phyloP scores from a whole-genome alignment of 2,888 invertebrate genomes.

The Endotricha flammealis region DNA sequence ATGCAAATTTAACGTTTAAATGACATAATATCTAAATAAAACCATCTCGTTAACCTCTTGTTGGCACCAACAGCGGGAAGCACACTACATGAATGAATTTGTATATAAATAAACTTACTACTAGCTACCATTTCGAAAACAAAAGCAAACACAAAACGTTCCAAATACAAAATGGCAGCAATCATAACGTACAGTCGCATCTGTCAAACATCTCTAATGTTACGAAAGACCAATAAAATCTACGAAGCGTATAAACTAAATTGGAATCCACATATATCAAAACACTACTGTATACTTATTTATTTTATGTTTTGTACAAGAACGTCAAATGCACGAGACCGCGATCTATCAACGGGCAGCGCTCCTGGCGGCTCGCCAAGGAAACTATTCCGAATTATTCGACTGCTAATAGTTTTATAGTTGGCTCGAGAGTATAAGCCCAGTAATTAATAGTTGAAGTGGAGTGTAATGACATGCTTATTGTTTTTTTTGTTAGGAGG shows the following conservation, averaged over 20 bases:
- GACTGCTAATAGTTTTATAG: constrained; percentile 66
- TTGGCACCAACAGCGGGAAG: too few species aligned
- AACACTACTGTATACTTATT: constrained; percentile 51
- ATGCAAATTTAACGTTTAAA: too few species aligned
- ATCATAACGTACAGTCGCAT: constrained; percentile 37
- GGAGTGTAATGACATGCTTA: constrained; percentile 35
- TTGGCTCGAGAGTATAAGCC: constrained; percentile 48
- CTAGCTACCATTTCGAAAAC: too few species aligned
- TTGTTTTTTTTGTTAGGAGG: too few species aligned
- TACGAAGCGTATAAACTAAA: constrained; percentile 40
- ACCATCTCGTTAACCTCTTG: too few species aligned
- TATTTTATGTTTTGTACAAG: constrained; percentile 65
- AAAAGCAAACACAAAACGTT: too few species aligned
- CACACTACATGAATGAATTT: too few species aligned
- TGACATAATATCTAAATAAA: too few species aligned
- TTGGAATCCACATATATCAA: constrained; percentile 54
- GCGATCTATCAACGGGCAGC: constrained; percentile 54
- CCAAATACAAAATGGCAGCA: constrained; percentile 23
- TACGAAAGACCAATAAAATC: constrained; percentile 49
- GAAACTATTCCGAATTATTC: constrained; percentile 67
- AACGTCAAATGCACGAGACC: constrained; percentile 58
- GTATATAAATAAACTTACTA: too few species aligned
- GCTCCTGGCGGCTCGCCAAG: constrained; percentile 62
- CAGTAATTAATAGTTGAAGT: constrained; percentile 54
- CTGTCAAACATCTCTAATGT: constrained; percentile 24